Base-by-base conservation (phyloP, 2,113 vertebrate species). In the Rhynchomys soricoides region DNA sequence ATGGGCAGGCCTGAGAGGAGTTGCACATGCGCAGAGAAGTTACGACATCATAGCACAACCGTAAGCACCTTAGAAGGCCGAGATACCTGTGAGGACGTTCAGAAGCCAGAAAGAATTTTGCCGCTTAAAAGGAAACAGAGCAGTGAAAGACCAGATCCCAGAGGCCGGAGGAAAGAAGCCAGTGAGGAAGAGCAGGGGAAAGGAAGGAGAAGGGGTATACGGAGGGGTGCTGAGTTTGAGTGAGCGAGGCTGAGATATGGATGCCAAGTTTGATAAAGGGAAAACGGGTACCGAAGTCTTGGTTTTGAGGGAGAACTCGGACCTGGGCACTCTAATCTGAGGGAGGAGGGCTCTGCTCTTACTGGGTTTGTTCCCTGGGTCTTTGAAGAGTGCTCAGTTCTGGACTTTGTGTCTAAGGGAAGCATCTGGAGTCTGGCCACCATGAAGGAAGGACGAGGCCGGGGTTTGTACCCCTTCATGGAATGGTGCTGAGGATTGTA, bases 21-120 rank as follows among this genome's bases (percentile, higher is more conserved):
- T 5, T 68, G 12, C 31, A 13, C 31, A 34, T 34, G 66, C 13
- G 12, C 12, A 11, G 66, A 34, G 8, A 21, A 21, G n/a, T 40
- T 40, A 40, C 5, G 3, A 3, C 0, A 1, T 0, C 1, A 15
- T 24, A 29, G 29, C 48, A 19, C 16, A 15, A 16, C 74, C 16
- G 74, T 26, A 34, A 6, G 74, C 40, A 2, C 12, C 45, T 31
- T 31, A 24, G 5, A 29, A 50, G 45, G 31, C 29, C 16, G 16
- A 9, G 48, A 17, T 34, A 19, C 48, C 4, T 16, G 29, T 52
- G 88, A 86, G 57, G 57, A 19, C n/a, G 2, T 57, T 9, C 24
- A 40, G 74, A 77, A 55, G 40, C 29, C 81, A 9, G 21, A 26
- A 19, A 59, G 59, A 71, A 29, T 52, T 75, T 52, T 24, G 5